Conservation (phyloP, 2,113 vertebrate species). For the Euleptes europaea region DNA sequence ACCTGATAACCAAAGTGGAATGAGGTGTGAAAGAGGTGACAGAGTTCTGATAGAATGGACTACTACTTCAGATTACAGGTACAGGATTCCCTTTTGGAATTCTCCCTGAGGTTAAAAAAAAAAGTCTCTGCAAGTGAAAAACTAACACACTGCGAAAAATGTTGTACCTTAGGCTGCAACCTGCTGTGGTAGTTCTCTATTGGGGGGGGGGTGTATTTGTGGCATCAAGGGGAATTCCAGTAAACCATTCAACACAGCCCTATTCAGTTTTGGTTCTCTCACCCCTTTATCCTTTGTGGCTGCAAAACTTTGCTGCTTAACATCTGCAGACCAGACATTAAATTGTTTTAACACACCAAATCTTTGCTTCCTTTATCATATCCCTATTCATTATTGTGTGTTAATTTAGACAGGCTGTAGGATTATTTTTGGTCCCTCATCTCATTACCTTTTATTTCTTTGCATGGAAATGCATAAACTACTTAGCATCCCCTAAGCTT, state of each 20-base stretch:
- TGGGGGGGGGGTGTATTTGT: no score
- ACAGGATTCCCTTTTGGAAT: neutral
- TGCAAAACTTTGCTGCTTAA: conserved; percentile 36
- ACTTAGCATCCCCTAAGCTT: conserved; percentile 68
- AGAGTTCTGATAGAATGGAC: neutral
- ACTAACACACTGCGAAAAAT: neutral
- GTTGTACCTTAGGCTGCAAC: neutral
- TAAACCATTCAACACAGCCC: neutral
- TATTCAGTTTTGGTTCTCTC: conserved; percentile 37
- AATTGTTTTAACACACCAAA: conserved; percentile 36
- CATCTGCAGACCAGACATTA: conserved; percentile 17
- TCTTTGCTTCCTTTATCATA: conserved; percentile 46
- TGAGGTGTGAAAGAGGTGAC: no score
- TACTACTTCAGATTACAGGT: neutral
- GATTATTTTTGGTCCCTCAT: conserved; percentile 56
- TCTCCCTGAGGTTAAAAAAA: neutral
- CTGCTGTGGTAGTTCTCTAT: no score
- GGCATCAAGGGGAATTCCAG: no score
- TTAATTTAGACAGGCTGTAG: conserved; percentile 51
- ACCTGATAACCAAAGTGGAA: no score
- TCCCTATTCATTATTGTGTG: conserved; percentile 33
- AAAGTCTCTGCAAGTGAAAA: neutral
- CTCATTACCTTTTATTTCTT: conserved; percentile 65
- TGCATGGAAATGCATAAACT: conserved; percentile 57
- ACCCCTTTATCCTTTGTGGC: conserved; percentile 39